phyloP scores from a whole-genome alignment of 2,113 vertebrate species.

The Tragelaphus buxtoni region DNA sequence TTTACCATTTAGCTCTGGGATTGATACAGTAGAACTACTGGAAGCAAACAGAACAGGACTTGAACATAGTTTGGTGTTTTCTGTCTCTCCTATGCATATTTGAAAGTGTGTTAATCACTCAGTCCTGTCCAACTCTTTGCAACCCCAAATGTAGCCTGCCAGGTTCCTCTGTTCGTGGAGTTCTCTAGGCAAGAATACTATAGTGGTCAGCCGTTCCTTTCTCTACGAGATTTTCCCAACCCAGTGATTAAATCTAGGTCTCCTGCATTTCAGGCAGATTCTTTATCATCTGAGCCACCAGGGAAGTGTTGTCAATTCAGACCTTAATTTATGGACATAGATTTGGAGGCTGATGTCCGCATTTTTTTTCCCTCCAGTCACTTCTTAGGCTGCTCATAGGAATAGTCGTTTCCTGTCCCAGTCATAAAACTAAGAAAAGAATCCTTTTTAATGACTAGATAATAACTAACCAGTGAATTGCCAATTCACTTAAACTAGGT shows the following conservation, averaged over 20 bases:
- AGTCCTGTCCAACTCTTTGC: not conserved
- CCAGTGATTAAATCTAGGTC: not conserved
- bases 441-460: not conserved
- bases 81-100: not conserved
- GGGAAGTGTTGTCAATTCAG: not conserved
- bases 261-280: not conserved
- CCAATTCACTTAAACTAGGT: not conserved
- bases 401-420: not conserved
- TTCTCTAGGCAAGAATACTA: not conserved
- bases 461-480: not conserved
- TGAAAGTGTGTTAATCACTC: not conserved
- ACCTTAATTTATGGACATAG: not conserved
- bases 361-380: not conserved
- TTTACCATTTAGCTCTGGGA: not conserved
- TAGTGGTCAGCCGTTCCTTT: not conserved
- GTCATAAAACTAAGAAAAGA: not conserved
- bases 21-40: not conserved
- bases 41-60: not conserved
- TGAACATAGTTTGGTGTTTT: fast-evolving
- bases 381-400: not conserved
- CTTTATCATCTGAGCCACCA: not conserved
- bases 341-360: not conserved
- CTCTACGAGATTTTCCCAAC: not conserved
- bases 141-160: not conserved
- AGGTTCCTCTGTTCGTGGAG: not conserved